Evolutionary conservation across 2,113 vertebrate species (phyloP).

Genomic region (Tetrax tetrax): DNA sequence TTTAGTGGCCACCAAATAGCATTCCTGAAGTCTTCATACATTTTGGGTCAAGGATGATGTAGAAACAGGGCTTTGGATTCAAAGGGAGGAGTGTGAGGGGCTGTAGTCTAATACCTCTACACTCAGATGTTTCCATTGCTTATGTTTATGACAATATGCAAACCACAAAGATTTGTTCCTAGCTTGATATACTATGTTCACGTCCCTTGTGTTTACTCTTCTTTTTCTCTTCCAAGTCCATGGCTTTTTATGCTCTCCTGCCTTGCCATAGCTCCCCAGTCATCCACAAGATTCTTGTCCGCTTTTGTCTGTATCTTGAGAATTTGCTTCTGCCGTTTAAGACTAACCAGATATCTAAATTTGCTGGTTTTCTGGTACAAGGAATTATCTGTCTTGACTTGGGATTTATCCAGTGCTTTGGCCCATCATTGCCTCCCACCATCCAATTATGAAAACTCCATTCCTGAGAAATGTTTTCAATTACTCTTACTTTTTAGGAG

Average conservation of each 20-base stretch:
- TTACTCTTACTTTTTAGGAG: neutral
- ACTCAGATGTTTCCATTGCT: neutral
- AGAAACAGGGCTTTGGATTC: neutral
- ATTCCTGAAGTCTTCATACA: neutral
- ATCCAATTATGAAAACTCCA: neutral
- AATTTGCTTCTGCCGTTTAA: neutral
- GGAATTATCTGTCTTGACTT: neutral
- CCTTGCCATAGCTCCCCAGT: neutral
- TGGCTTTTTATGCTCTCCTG: neutral
- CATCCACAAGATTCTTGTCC: neutral
- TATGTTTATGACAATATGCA: neutral
- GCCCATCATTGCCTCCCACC: neutral
- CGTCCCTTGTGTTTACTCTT: neutral
- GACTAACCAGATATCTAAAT: neutral
- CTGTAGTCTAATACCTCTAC: neutral
- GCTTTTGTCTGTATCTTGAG: neutral
- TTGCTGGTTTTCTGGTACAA: neutral
- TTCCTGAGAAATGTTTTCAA: neutral
- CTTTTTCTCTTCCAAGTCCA: neutral
- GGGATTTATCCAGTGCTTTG: neutral
- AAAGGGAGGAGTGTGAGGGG: neutral
- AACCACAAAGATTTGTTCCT: neutral
- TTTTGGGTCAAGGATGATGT: neutral
- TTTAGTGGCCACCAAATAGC: neutral
- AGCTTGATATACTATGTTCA: neutral